These are phyloP conservation scores for Prunella fulvescens DNA, from an alignment of 2,113 vertebrate species.

Conservation along the genomic window DNA sequence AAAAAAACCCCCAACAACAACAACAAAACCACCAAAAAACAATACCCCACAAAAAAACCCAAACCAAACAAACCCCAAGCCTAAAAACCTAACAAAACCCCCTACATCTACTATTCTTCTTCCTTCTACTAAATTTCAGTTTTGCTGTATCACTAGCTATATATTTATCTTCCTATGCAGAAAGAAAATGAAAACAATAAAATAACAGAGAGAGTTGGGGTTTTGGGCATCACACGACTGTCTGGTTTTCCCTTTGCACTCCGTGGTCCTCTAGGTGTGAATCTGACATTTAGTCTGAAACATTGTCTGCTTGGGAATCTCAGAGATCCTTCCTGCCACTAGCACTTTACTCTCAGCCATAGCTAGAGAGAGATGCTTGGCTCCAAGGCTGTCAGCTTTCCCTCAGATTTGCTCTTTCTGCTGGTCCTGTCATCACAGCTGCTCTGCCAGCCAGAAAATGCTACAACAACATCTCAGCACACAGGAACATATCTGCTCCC, in stretches of 20 bases:
- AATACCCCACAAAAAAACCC: not conserved
- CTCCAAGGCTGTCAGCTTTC: not conserved
- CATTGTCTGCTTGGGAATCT: not conserved
- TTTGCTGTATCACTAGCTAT: rapidly evolving
- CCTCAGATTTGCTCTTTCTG: not conserved
- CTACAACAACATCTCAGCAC: not conserved
- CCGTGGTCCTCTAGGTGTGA: not conserved
- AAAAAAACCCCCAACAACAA: too few species aligned
- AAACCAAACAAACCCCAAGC: not conserved
- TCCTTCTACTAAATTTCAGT: not conserved
- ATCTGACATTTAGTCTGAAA: not conserved
- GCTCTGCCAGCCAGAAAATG: not conserved
- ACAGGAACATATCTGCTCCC: not conserved
- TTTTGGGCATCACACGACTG: not conserved
- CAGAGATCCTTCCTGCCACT: not conserved
- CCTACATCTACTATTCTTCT: not conserved
- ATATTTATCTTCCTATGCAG: not conserved
- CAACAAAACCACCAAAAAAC: not conserved
- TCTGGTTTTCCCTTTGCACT: not conserved
- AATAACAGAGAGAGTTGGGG: not conserved
- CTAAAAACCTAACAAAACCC: not conserved
- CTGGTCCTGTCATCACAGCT: not conserved
- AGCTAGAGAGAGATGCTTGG: not conserved
- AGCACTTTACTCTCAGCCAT: not conserved
- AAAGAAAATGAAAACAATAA: not conserved